Percentiles rank a stretch among this genome's conserved stretches.
These are phyloP conservation scores for Chitala chitala DNA, from an alignment of 2,113 vertebrate genomes.

Conservation along the genomic window DNA sequence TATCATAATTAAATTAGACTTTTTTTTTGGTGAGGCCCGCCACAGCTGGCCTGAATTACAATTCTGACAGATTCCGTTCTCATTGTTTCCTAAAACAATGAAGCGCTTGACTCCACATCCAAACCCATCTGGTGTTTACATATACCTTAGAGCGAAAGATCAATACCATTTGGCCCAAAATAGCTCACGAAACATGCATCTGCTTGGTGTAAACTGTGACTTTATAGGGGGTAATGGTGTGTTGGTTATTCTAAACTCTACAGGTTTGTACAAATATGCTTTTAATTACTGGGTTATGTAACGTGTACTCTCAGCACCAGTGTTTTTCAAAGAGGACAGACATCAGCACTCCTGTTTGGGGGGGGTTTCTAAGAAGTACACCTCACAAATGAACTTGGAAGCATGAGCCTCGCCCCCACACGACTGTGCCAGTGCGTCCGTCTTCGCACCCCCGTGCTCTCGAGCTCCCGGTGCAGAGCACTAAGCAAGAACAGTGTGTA, in stretches of 20 bases:
- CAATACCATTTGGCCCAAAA: neutral
- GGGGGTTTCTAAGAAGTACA: neutral
- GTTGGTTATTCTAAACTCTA: neutral
- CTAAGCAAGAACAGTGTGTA: neutral
- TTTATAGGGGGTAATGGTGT: neutral
- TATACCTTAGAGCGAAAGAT: neutral
- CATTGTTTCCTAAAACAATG: slow-evolving; percentile 7
- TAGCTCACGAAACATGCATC: neutral
- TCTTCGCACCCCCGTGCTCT: neutral
- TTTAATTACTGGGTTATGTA: too few species aligned
- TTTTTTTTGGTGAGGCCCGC: neutral
- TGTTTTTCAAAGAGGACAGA: neutral
- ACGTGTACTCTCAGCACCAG: neutral
- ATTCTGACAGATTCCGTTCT: neutral
- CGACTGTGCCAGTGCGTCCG: neutral
- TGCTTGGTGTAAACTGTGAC: neutral
- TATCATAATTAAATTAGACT: slow-evolving; percentile 1
- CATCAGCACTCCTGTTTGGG: neutral
- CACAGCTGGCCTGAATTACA: slow-evolving; percentile 10
- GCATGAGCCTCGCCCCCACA: neutral
- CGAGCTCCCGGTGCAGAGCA: neutral
- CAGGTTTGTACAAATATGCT: too few species aligned
- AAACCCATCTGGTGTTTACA: slow-evolving; percentile 7
- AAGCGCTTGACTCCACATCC: neutral
- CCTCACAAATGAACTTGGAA: neutral